A percentile compares a stretch with the other conserved stretches of the same genome.
phyloP scores from a whole-genome alignment of 2,113 vertebrate genomes.

The Oryzias curvinotus region DNA sequence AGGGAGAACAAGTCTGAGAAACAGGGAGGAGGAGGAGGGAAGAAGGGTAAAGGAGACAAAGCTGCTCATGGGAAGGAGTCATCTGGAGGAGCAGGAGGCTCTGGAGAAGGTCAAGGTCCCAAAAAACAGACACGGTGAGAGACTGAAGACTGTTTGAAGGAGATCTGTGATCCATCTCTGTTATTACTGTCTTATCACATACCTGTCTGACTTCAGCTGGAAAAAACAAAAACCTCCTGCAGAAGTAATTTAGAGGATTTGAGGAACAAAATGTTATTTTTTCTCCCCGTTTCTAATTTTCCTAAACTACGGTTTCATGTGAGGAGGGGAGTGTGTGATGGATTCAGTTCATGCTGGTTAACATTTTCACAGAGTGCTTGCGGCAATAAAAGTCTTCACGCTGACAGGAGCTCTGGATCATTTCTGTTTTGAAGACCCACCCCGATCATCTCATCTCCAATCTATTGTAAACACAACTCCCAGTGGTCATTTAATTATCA shows the following conservation, averaged over 20 bases:
- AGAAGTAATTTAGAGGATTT: neutral
- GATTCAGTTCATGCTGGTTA: too few species aligned
- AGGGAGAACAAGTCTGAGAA: conserved; percentile 97
- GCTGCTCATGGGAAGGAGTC: conserved; percentile 75
- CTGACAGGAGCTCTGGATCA: too few species aligned
- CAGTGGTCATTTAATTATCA: too few species aligned
- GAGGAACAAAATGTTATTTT: conserved; percentile 45
- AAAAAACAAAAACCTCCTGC: too few species aligned
- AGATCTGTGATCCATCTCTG: neutral
- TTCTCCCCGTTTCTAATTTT: conserved; percentile 16
- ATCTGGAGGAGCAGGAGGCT: conserved; percentile 72
- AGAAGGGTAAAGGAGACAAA: conserved; percentile 81
- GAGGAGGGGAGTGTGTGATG: too few species aligned
- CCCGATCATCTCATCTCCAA: too few species aligned
- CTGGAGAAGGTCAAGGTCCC: conserved; percentile 89
- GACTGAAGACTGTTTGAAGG: neutral
- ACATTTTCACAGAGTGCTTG: too few species aligned
- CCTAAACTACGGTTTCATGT: too few species aligned
- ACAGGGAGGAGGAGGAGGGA: conserved; percentile 83
- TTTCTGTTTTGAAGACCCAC: too few species aligned
- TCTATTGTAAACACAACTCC: too few species aligned
- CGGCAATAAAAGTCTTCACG: too few species aligned
- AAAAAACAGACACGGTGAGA: conserved; percentile 96
- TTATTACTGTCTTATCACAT: neutral
- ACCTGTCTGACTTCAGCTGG: neutral